A percentile compares a stretch with the other conserved stretches of the same genome.
phyloP scores from a whole-genome alignment of 2,888 invertebrate species.

The Brachyopa scutellaris region DNA sequence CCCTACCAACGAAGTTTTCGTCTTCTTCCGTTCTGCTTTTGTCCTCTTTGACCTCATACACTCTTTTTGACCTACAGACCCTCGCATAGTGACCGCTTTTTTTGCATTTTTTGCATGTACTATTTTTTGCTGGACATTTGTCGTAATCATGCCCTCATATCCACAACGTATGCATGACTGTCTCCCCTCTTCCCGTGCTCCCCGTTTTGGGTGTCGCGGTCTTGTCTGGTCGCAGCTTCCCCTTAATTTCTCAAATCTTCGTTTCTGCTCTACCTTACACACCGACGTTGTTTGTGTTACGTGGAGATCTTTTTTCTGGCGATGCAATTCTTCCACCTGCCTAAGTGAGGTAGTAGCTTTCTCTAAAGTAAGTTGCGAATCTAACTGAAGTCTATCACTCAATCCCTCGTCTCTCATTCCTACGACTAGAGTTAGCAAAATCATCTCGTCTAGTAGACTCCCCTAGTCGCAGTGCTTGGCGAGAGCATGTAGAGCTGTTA shows the following conservation, averaged over 20 bases:
- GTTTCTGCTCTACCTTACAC: not conserved
- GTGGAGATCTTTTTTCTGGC: conserved; percentile 12
- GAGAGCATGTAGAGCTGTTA: not conserved
- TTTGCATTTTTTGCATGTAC: conserved; percentile 7
- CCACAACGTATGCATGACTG: conserved; percentile 20
- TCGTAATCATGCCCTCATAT: conserved; percentile 24
- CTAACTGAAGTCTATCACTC: conserved; percentile 13
- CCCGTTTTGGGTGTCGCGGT: too few relatives aligned
- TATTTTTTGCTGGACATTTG: conserved; percentile 7
- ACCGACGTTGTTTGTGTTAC: too few relatives aligned
- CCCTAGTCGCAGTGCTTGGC: conserved; percentile 7
- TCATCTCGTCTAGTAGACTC: conserved; percentile 6
- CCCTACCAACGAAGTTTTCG: conserved; percentile 17
- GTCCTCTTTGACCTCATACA: not conserved
- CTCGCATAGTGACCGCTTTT: conserved; percentile 8
- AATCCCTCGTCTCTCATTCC: conserved; percentile 9
- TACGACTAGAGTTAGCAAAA: conserved; percentile 5
- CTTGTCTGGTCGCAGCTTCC: not conserved
- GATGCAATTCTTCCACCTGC: not conserved
- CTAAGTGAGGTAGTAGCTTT: not conserved
- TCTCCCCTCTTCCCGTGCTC: not conserved
- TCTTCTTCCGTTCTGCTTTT: not conserved
- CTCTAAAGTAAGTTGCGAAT: conserved; percentile 11
- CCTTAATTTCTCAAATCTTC: not conserved
- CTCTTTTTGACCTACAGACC: conserved; percentile 10